phyloP scores from a whole-genome alignment of 2,113 vertebrate species.

The Bambusicola thoracicus region DNA sequence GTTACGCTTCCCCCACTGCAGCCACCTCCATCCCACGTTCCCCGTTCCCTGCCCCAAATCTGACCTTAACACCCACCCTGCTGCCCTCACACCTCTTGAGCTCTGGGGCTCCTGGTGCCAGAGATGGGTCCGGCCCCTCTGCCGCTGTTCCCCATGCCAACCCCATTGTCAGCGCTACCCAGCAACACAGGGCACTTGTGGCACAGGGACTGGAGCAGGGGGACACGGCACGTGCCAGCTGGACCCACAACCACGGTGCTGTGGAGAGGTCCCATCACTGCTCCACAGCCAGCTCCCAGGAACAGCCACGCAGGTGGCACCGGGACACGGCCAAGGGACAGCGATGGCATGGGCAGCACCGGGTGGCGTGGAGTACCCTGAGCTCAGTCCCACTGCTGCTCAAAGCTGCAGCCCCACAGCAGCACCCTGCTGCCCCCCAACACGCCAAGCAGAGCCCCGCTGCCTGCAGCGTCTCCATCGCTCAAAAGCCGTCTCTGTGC shows the following conservation, averaged over 20 bases:
- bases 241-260: fast-evolving
- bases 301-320: neutral
- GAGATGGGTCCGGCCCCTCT: neutral
- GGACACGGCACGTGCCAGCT: neutral
- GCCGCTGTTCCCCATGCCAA: neutral
- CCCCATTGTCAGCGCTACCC: fast-evolving
- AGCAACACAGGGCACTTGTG: neutral
- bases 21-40: neutral
- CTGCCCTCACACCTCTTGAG: fast-evolving
- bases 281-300: neutral
- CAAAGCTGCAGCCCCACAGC: neutral
- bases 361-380: neutral
- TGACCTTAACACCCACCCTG: neutral
- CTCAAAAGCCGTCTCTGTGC: neutral
- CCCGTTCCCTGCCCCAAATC: neutral
- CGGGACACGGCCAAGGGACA: neutral
- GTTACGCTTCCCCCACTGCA: fast-evolving
- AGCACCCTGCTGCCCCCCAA: neutral
- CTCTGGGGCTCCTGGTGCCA: neutral
- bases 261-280: neutral
- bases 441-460: neutral
- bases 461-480: neutral
- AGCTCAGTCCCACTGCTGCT: neutral
- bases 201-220: neutral
- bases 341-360: neutral